phyloP scores from a whole-genome alignment of 2,113 vertebrate genomes.

The Corythaeola cristata region DNA sequence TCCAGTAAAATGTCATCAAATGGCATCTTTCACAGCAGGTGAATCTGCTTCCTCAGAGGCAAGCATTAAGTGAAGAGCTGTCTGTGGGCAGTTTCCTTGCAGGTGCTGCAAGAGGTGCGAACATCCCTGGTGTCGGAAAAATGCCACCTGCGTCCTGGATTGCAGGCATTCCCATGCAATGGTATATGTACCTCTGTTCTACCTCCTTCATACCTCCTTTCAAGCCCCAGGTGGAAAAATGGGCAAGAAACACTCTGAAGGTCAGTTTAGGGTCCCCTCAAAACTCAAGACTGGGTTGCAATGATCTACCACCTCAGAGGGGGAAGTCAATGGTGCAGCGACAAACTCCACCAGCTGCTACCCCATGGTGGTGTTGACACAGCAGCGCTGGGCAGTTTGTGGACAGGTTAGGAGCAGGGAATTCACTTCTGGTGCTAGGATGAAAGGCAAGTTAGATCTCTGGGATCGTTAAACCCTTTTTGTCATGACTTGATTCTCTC shows the following conservation, averaged over 20 bases:
- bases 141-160: neutral
- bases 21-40: neutral
- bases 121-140: neutral
- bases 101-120: neutral
- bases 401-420: neutral
- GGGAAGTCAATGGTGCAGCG: neutral
- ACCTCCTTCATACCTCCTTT: neutral
- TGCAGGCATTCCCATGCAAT: neutral
- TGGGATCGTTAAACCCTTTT: neutral
- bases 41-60: neutral
- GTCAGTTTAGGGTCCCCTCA: neutral
- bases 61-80: rapidly evolving
- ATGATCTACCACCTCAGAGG: neutral
- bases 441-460: neutral
- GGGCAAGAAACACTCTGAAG: neutral
- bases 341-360: neutral
- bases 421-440: neutral
- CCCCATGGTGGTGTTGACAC: neutral
- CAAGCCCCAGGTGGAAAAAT: neutral
- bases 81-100: neutral
- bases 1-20: neutral
- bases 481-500: neutral
- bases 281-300: neutral
- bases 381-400: neutral
- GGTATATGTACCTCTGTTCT: neutral